These are phyloP conservation scores for Zhuqinia jingwanae DNA, from an alignment of 2,888 invertebrate species.

Conservation along the genomic window DNA sequence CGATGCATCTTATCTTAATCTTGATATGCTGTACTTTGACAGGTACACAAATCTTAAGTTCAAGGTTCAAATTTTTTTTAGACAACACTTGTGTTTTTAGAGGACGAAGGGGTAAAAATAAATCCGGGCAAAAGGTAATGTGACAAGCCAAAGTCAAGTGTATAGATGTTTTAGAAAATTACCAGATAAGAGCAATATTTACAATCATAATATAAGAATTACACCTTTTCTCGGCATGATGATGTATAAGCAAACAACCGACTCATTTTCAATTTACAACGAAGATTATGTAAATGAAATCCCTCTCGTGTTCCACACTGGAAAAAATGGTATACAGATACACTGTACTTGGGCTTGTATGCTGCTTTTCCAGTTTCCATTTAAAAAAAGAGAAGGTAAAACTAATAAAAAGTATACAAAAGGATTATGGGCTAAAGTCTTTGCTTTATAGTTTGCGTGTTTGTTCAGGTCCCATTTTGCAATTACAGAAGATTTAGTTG, in stretches of 20 bases:
- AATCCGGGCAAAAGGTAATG: background rate
- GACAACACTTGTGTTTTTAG: no score
- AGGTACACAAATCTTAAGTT: no score
- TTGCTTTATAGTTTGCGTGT: conserved; percentile 28
- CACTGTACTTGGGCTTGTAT: background rate
- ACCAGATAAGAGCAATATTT: background rate
- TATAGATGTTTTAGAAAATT: background rate
- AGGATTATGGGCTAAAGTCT: conserved; percentile 65
- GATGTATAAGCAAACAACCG: background rate
- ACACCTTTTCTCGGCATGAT: conserved; percentile 3
- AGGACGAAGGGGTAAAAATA: no score
- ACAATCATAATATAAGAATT: background rate
- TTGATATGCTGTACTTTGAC: no score
- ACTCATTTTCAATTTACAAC: conserved; percentile 50
- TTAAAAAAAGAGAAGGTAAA: conserved; percentile 32
- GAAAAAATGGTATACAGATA: conserved; percentile 16
- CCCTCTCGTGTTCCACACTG: background rate
- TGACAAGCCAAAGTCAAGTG: background rate
- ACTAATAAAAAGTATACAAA: conserved; percentile 44
- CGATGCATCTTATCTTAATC: no score
- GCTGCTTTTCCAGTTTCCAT: conserved; percentile 10
- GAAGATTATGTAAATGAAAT: conserved; percentile 47
- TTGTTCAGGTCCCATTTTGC: conserved; percentile 51
- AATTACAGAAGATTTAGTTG: conserved; percentile 61
- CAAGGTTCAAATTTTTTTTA: no score